A percentile compares a stretch with the other conserved stretches of the same genome.
These are phyloP conservation scores for Heliornis fulica DNA, from an alignment of 2,113 vertebrate genomes.

Conservation along the genomic window DNA sequence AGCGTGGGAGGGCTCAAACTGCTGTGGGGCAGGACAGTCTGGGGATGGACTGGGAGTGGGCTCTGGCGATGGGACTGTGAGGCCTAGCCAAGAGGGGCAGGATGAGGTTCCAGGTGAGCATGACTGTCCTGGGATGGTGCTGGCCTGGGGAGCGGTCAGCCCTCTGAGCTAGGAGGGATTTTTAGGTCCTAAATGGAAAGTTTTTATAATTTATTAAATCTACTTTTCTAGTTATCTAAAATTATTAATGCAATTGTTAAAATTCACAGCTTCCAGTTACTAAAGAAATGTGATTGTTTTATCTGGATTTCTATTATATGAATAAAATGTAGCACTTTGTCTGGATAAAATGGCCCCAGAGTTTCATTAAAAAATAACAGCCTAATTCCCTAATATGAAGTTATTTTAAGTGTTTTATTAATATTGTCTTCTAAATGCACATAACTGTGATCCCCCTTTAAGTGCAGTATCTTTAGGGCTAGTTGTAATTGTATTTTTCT, in stretches of 20 bases:
- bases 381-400: constrained; percentile 61
- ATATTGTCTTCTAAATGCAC: constrained; percentile 68
- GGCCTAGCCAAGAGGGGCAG: background rate
- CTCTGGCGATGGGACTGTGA: background rate
- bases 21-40: background rate
- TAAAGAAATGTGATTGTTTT: constrained; percentile 71
- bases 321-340: constrained; percentile 42
- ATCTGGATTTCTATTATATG: constrained; percentile 68
- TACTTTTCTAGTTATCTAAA: constrained; percentile 65
- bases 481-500: constrained; percentile 71
- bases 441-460: constrained; percentile 63
- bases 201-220: constrained; percentile 55
- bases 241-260: constrained; percentile 28
- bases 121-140: fast-evolving
- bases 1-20: background rate
- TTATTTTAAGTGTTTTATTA: constrained; percentile 71
- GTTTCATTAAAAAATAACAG: constrained; percentile 69
- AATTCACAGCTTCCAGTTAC: constrained; percentile 70
- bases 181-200: constrained; percentile 33
- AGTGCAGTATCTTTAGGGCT: constrained; percentile 65
- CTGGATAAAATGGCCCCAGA: constrained; percentile 64
- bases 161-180: background rate
- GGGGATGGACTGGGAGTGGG: background rate
- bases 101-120: background rate
- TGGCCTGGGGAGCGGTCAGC: fast-evolving